Conservation (phyloP, 1,140 invertebrate genomes). For the Drosophila quadrilineata region DNA sequence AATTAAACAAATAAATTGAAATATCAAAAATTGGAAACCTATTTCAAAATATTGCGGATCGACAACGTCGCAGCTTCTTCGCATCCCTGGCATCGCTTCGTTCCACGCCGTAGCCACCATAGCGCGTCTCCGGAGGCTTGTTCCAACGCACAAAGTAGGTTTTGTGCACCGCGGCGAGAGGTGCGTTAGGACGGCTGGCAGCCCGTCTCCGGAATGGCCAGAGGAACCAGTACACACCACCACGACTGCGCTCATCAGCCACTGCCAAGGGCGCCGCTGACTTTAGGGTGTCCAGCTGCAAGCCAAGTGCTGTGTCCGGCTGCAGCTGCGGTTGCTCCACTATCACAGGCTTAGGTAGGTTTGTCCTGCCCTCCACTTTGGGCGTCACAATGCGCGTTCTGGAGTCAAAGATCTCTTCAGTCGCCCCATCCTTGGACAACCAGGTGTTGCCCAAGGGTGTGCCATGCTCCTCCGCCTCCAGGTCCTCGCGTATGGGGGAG, state of each 20-base stretch:
- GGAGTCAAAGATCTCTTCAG: constrained; percentile 36
- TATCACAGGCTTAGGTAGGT: constrained; percentile 27
- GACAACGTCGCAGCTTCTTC: constrained; percentile 53
- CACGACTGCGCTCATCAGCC: constrained; percentile 9
- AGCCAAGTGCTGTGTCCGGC: neutral
- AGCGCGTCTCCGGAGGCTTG: constrained; percentile 65
- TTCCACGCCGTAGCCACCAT: constrained; percentile 57
- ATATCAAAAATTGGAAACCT: no score
- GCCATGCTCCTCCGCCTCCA: constrained; percentile 20
- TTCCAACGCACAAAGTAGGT: constrained; percentile 72
- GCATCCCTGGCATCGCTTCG: constrained; percentile 8
- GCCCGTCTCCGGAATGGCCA: constrained; percentile 60
- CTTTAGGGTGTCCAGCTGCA: constrained; percentile 52
- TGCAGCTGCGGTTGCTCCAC: constrained; percentile 39
- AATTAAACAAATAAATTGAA: constrained; percentile 16
- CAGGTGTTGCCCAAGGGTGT: constrained; percentile 8
- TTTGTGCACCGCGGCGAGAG: constrained; percentile 64
- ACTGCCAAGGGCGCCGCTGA: neutral
- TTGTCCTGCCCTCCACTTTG: neutral
- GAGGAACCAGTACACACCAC: constrained; percentile 58
- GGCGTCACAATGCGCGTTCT: constrained; percentile 18
- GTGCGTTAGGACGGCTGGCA: constrained; percentile 1
- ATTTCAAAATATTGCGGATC: constrained; percentile 60
- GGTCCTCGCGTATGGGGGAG: constrained; percentile 52
- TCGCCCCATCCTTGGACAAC: neutral